A percentile compares a stretch with the other conserved stretches of the same genome.
Conservation (phyloP, 2,797 vertebrate genomes). For the Rhyacichthys aspro region DNA sequence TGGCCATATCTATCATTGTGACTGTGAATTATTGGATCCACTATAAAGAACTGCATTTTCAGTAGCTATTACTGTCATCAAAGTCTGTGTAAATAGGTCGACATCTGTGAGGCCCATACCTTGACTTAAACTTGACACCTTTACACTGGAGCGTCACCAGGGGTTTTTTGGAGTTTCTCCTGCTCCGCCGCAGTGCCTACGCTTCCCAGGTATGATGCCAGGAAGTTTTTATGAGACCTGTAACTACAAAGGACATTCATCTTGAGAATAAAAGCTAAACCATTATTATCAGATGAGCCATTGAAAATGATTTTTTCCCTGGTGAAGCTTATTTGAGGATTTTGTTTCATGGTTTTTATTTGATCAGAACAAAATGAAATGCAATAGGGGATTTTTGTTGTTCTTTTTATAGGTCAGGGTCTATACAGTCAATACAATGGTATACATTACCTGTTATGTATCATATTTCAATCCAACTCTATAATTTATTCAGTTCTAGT, state of each 20-base stretch:
- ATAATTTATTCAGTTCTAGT: no score
- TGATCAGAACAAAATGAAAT: constrained; percentile 3
- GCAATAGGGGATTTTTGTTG: constrained; percentile 1
- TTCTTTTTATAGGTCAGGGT: not conserved
- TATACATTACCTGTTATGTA: not conserved
- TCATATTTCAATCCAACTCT: not conserved
- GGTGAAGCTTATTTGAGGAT: not conserved
- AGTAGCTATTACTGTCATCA: not conserved
- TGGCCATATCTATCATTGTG: no score
- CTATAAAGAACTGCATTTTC: no score
- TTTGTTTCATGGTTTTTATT: constrained; percentile 3
- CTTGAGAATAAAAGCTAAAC: constrained; percentile 15
- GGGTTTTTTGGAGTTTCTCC: constrained; percentile 76
- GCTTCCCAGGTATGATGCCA: constrained; percentile 76
- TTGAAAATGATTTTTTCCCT: not conserved
- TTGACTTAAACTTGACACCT: constrained; percentile 9
- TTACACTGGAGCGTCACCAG: constrained; percentile 67
- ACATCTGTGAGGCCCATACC: constrained; percentile 41
- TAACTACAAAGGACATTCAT: constrained; percentile 67
- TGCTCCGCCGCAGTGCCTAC: constrained; percentile 70
- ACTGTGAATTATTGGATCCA: no score
- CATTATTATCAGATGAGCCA: constrained; percentile 24
- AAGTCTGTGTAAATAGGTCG: constrained; percentile 9
- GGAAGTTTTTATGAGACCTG: constrained; percentile 78
- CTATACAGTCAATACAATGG: not conserved